phyloP scores from a whole-genome alignment of 2,113 vertebrate genomes.

The Nansenia antarctica region DNA sequence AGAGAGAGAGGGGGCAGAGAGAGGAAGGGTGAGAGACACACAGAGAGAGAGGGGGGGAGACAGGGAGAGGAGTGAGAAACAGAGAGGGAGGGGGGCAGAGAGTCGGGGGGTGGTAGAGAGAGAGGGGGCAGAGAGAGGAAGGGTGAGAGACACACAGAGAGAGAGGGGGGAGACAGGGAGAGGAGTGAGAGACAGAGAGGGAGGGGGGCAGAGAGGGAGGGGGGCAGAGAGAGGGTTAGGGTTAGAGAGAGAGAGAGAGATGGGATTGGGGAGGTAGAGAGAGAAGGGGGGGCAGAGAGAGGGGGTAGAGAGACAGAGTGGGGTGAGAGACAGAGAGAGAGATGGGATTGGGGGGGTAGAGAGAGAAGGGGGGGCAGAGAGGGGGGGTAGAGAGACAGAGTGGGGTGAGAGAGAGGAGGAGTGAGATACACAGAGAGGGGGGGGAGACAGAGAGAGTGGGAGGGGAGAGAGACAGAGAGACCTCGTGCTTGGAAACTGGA shows the following conservation, averaged over 20 bases:
- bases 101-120: not conserved
- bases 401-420: not conserved
- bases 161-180: not conserved
- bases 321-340: not conserved
- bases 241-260: not conserved
- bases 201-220: not conserved
- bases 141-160: too few species aligned
- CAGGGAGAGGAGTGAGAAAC: not conserved
- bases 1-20: not conserved
- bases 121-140: too few species aligned
- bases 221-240: not conserved
- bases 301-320: not conserved
- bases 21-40: not conserved
- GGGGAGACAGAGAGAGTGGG: not conserved
- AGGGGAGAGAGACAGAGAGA: not conserved
- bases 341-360: too few species aligned
- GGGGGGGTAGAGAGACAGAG: not conserved
- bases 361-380: not conserved
- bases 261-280: not conserved
- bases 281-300: not conserved
- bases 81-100: too few species aligned
- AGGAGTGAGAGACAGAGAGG: not conserved
- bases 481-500: slow-evolving; percentile 14
- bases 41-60: not conserved
- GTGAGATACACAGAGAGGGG: too few species aligned